A percentile compares a stretch with the other conserved stretches of the same genome.
Evolutionary conservation across 2,888 invertebrate species (phyloP).

Genomic region (Coenonympha glycerion): DNA sequence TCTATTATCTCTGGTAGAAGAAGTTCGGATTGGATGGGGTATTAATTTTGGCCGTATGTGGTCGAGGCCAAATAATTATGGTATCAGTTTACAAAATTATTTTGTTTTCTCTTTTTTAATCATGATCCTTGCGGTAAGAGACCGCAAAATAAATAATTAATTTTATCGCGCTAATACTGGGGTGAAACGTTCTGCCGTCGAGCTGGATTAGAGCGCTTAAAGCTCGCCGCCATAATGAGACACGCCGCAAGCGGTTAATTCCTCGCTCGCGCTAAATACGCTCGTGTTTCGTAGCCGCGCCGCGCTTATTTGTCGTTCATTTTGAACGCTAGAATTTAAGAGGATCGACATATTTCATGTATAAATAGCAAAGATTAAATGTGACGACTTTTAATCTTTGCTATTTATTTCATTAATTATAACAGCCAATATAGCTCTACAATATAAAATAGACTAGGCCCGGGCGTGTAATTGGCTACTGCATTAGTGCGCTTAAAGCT

Average conservation of each 20-base stretch:
- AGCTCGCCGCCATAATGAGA: conserved; percentile 15
- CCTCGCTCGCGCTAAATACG: conserved; percentile 5
- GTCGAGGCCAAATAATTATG: too few species aligned
- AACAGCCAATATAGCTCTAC: too few species aligned
- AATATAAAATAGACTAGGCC: too few species aligned
- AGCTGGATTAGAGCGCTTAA: conserved; percentile 19
- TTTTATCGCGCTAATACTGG: conserved; percentile 21
- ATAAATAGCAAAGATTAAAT: too few species aligned
- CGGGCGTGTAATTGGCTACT: too few species aligned
- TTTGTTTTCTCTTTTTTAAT: not conserved
- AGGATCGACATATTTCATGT: too few species aligned
- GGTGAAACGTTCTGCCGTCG: conserved; percentile 34
- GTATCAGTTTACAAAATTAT: too few species aligned
- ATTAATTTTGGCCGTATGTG: too few species aligned
- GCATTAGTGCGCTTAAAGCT: conserved; percentile 17
- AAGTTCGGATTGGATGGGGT: too few species aligned
- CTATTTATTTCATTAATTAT: too few species aligned
- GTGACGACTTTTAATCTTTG: too few species aligned
- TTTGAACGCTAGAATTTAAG: not conserved
- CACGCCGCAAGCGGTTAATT: conserved; percentile 16
- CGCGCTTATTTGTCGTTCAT: conserved; percentile 4
- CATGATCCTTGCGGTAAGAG: not conserved
- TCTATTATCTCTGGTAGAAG: too few species aligned
- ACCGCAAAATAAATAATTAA: conserved; percentile 24
- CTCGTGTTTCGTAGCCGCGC: conserved; percentile 1